These are phyloP conservation scores for Chymomyza procnemis DNA, from an alignment of 2,888 invertebrate genomes.

Conservation along the genomic window DNA sequence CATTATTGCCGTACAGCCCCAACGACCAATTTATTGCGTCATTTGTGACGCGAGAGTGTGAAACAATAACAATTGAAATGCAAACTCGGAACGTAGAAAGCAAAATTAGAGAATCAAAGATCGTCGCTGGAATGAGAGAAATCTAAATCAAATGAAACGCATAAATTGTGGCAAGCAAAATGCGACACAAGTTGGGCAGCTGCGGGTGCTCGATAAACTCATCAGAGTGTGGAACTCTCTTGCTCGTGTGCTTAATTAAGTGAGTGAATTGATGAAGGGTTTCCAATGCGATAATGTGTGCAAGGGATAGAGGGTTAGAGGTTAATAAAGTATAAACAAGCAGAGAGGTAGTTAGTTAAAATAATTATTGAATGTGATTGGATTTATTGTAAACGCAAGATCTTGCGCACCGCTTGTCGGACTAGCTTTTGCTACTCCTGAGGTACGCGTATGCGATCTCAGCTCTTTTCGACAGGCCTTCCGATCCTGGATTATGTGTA, in stretches of 20 bases:
- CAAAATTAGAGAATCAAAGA: conserved; percentile 5
- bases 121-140: background rate
- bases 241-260: background rate
- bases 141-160: conserved; percentile 14
- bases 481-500: too few relatives aligned
- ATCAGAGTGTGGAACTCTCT: background rate
- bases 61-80: conserved; percentile 26
- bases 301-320: background rate
- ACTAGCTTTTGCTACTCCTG: too few relatives aligned
- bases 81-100: background rate
- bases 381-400: too few relatives aligned
- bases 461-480: too few relatives aligned
- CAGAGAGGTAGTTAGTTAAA: background rate
- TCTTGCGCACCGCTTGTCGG: too few relatives aligned
- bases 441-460: too few relatives aligned
- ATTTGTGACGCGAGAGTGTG: conserved; percentile 52
- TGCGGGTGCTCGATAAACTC: background rate
- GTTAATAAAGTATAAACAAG: background rate
- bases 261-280: background rate
- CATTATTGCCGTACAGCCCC: conserved; percentile 52
- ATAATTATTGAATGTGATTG: background rate
- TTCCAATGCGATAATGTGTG: background rate
- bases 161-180: conserved; percentile 28
- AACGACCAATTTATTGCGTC: conserved; percentile 51
- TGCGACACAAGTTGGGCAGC: conserved; percentile 4